Conservation (phyloP, 2,113 vertebrate species). For the Odocoileus virginianus region DNA sequence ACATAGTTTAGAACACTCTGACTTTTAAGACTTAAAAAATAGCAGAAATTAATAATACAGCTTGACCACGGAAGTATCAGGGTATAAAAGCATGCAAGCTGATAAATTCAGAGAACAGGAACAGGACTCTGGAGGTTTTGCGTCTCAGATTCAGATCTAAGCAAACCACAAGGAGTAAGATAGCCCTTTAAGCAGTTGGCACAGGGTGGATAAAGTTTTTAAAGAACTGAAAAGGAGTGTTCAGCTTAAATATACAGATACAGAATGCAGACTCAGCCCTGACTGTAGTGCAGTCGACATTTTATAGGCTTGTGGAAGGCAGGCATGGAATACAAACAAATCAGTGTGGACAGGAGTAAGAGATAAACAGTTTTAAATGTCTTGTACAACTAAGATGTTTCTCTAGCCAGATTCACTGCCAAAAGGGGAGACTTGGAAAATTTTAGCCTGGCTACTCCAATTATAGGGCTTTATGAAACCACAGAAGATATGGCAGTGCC, state of each 20-base stretch:
- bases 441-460: constrained; percentile 63
- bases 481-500: constrained; percentile 7
- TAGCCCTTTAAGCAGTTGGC: not conserved
- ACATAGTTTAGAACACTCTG: constrained; percentile 12
- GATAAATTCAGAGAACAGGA: not conserved
- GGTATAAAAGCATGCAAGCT: not conserved
- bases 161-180: not conserved
- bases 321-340: constrained; percentile 77
- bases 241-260: constrained; percentile 44
- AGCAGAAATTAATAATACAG: not conserved
- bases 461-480: constrained; percentile 67
- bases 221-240: constrained; percentile 33
- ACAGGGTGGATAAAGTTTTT: not conserved
- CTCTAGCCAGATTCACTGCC: constrained; percentile 72
- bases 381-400: constrained; percentile 63
- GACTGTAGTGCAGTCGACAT: constrained; percentile 48
- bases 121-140: too few species aligned
- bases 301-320: constrained; percentile 75
- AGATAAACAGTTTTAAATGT: constrained; percentile 79
- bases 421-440: constrained; percentile 69
- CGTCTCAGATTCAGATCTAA: not conserved
- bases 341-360: constrained; percentile 69
- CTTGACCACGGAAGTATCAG: not conserved
- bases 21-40: constrained; percentile 7
- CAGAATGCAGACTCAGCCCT: constrained; percentile 39